Percentiles rank a stretch among this genome's conserved stretches.
Evolutionary conservation across 2,888 invertebrate genomes (phyloP).

Genomic region (Omphaloscelis lunosa): DNA sequence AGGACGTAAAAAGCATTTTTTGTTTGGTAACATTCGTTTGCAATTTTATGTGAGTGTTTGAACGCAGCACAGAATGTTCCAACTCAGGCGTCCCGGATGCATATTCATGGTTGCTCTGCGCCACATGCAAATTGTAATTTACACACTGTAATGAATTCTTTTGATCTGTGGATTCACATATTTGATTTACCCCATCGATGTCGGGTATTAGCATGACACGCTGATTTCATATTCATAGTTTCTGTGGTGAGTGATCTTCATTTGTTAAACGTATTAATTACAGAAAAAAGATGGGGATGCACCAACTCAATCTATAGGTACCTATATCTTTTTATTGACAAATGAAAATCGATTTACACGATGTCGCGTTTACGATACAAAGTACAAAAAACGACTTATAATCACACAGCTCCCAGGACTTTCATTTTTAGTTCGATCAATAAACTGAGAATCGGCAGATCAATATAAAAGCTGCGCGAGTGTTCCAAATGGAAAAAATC

Average conservation of each 20-base stretch:
- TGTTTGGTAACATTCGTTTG: conserved; percentile 43
- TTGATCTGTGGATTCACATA: conserved; percentile 91
- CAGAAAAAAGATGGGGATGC: conserved; percentile 51
- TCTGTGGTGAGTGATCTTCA: conserved; percentile 77
- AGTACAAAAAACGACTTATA: conserved; percentile 53
- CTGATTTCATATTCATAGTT: conserved; percentile 90
- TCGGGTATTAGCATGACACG: conserved; percentile 86
- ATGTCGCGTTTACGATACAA: conserved; percentile 44
- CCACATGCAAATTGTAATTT: conserved; percentile 91
- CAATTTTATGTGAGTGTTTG: conserved; percentile 60
- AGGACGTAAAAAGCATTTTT: conserved; percentile 13
- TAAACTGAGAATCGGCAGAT: conserved; percentile 68
- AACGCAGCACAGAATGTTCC: conserved; percentile 86
- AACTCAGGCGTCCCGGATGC: conserved; percentile 86
- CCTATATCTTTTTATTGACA: conserved; percentile 47
- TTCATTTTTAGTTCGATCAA: conserved; percentile 66
- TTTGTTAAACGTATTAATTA: conserved; percentile 77
- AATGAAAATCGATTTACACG: conserved; percentile 44
- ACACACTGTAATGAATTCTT: conserved; percentile 91
- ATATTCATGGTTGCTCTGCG: conserved; percentile 88
- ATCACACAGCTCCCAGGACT: conserved; percentile 54
- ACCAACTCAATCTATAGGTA: background rate
- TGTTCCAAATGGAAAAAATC: conserved; percentile 80
- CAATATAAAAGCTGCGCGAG: conserved; percentile 74
- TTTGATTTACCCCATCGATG: conserved; percentile 90